Conservation (phyloP, 2,797 vertebrate species). For the Fistularia tabacaria region DNA sequence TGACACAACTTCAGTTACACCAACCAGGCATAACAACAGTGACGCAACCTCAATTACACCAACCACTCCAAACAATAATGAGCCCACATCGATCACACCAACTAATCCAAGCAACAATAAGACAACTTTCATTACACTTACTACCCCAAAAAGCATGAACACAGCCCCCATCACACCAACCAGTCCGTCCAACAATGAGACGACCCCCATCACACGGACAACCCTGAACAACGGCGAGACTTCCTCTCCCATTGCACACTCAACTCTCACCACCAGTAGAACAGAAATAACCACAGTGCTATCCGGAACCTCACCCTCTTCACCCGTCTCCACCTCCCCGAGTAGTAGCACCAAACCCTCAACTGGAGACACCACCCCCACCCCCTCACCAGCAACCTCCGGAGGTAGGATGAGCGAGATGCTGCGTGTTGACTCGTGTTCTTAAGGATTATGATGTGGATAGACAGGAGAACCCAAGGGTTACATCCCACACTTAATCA, state of each 20-base stretch:
- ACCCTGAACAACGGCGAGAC: neutral
- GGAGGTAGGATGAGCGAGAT: slow-evolving; percentile 50
- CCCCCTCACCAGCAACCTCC: slow-evolving; percentile 46
- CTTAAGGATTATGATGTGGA: neutral
- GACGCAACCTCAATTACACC: neutral
- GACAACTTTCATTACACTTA: neutral
- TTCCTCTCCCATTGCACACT: neutral
- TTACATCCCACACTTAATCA: too few relatives aligned
- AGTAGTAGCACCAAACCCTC: slow-evolving; percentile 40
- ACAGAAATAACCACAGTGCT: slow-evolving; percentile 5
- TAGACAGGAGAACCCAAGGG: slow-evolving; percentile 8
- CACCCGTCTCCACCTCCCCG: slow-evolving; percentile 39
- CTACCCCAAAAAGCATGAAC: neutral
- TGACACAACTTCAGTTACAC: neutral
- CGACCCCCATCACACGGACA: neutral
- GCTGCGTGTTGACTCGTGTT: slow-evolving; percentile 27
- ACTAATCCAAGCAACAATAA: neutral
- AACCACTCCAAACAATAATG: neutral
- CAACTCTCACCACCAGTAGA: slow-evolving; percentile 7
- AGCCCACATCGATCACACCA: neutral
- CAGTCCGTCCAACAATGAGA: neutral
- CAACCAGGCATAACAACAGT: neutral
- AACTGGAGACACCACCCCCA: slow-evolving; percentile 40
- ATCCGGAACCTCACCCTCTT: slow-evolving; percentile 33
- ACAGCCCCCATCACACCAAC: neutral